Conservation (phyloP, 2,888 invertebrate genomes). For the Plebejus melissa region DNA sequence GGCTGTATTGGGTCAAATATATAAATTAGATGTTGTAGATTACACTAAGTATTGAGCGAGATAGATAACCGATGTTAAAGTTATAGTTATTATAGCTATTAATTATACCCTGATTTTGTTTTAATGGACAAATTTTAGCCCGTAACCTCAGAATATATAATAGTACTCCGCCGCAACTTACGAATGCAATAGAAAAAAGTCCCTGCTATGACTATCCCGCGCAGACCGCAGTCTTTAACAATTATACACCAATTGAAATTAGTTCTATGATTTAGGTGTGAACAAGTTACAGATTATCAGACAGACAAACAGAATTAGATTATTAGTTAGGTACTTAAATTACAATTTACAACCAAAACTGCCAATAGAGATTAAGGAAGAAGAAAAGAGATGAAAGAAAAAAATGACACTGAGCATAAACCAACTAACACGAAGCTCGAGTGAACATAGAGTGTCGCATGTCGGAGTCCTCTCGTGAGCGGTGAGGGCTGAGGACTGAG, state of each 20-base stretch:
- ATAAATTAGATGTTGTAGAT: constrained; percentile 7
- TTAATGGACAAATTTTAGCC: background rate
- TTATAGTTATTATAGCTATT: background rate
- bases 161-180: too few species aligned
- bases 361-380: background rate
- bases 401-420: background rate
- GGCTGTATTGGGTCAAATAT: constrained; percentile 14
- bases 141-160: too few species aligned
- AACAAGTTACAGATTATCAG: background rate
- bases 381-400: background rate
- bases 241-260: too few species aligned
- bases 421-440: background rate
- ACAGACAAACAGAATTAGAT: background rate
- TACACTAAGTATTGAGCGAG: background rate
- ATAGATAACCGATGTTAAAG: background rate
- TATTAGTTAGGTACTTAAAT: too few species aligned
- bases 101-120: background rate
- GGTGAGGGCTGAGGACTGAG: background rate
- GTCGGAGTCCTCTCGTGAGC: constrained; percentile 9
- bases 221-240: too few species aligned
- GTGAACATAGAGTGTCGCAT: background rate
- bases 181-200: too few species aligned
- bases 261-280: too few species aligned
- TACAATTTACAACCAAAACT: too few species aligned
- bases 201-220: too few species aligned